Base-by-base conservation (phyloP, 2,797 vertebrate genomes). In the Gila robusta region DNA sequence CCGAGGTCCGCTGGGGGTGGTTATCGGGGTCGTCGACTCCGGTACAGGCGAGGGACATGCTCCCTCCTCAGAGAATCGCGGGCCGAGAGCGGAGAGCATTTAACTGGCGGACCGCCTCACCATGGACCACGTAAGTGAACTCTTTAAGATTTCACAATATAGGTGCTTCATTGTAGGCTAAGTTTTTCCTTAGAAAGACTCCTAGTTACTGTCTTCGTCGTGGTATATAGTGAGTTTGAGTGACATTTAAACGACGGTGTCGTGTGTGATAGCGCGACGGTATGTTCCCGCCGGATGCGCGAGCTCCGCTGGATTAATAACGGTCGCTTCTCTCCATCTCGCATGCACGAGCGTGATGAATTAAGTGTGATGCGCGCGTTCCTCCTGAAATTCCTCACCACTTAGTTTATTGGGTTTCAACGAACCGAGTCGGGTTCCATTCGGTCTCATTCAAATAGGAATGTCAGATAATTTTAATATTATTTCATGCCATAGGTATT, bases 81-180 rank as follows among this genome's bases (percentile, higher is more conserved):
- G 9, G 37, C 12, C 62, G 56, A 7, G 78, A 74, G 17, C 39
- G 71, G 26, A 86, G 80, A 82, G 47, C 47, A 2, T 54, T 72
- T 37, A 19, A 14, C 8, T 56, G 62, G 74, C 72, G 87, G 35
- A 76, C 41, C n/a, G 4, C 56, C 5, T 79, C 70, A 39, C 54
- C 44, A 5, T 71, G 78, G 54, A 69, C 28, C 59, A 83, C 85
- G 85, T 87, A 82, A 82, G 85, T 88, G 19, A 80, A 73, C 76
- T 19, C 37, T 12, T 17, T 28, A 28, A 39, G 32, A 21, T 73
- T 54, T 16, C 4, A 52, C 26, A 23, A 32, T 26, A 52, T 32
- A 70, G 28, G 28, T 47, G 62, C 62, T 81, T 56, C 2, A 39
- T 23, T 41, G 23, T 44, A 37, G 37, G 37, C 37, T 37, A 35